Base-by-base conservation (phyloP, 2,113 vertebrate genomes). In the Suncus etruscus region DNA sequence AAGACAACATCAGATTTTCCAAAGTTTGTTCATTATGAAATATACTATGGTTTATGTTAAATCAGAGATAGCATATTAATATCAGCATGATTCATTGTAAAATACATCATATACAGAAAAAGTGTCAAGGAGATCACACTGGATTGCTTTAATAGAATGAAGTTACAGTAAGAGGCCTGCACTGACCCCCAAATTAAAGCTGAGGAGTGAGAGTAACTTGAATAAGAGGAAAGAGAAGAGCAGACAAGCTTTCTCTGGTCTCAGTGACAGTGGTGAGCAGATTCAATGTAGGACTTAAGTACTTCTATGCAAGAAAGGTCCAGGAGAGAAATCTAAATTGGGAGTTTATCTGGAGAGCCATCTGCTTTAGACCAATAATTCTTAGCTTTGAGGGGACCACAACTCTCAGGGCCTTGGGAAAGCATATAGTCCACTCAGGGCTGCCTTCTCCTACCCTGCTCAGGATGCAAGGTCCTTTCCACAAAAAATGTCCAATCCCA, bases 101-200 rank as follows among this genome's bases (percentile, higher is more conserved):
- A 82, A 48, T 84, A 63, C 79, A 22, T 68, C 66, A n/a, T 1
- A 25, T 51, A 47, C 3, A 72, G 9, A 54, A 15, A 39, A 54
- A 54, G 51, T 2, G 54, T 31, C 8, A 84, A 54, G 25, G 65
- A 72, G 81, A 83, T 54, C 31, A 63, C 66, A 83, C 24, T 86
- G 7, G 32, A 27, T 65, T 54, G 16, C 77, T 94, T 87, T 77
- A 84, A 84, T 84, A 73, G 50, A 68, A 78, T 25, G 45, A 48
- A 75, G 50, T 25, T 39, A 79, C 89, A 93, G 61, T 10, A 54
- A 54, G 10, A 16, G 54, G 54, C 18, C 54, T 54, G 54, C 18
- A 16, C 54, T 54, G 18, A 54, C 54, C 54, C 39, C 54, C 11
- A 16, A 16, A 54, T 14, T 4, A 16, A 54, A 54, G 54, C 12